Conservation (phyloP, 1,140 invertebrate species). For the fruit fly (Drosophila melanogaster) region DNA sequence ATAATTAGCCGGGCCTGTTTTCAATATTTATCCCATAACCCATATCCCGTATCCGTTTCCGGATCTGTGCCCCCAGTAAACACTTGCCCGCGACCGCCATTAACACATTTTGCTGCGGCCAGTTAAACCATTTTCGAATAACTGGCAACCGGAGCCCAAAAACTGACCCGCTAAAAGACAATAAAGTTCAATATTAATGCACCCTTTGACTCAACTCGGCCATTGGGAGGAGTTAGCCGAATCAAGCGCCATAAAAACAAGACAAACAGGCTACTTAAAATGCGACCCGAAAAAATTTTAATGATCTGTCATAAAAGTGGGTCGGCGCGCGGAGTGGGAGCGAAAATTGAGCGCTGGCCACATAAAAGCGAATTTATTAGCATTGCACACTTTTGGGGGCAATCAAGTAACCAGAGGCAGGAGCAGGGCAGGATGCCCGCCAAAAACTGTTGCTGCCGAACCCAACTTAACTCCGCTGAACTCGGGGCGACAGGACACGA, state of each 20-base stretch:
- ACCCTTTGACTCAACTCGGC: slow-evolving; percentile 67
- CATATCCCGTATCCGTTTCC: slow-evolving; percentile 28
- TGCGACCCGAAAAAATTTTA: slow-evolving; percentile 63
- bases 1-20: slow-evolving; percentile 32
- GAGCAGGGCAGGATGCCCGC: neutral
- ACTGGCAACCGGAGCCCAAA: slow-evolving; percentile 15
- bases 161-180: slow-evolving; percentile 64
- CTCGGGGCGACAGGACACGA: slow-evolving; percentile 41
- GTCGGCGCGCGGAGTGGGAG: neutral
- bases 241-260: slow-evolving; percentile 74
- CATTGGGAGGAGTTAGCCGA: slow-evolving; percentile 35
- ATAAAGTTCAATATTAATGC: slow-evolving; percentile 83
- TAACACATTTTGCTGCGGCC: slow-evolving; percentile 50
- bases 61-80: slow-evolving; percentile 25
- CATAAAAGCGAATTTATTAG: slow-evolving; percentile 80
- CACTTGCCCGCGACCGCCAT: slow-evolving; percentile 35
- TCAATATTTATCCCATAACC: slow-evolving; percentile 31
- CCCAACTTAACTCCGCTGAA: slow-evolving; percentile 40
- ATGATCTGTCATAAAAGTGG: slow-evolving; percentile 80
- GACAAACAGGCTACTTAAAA: slow-evolving; percentile 80
- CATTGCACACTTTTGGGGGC: slow-evolving; percentile 79
- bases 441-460: slow-evolving; percentile 51
- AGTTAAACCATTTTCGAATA: slow-evolving; percentile 6
- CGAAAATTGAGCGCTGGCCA: slow-evolving; percentile 43
- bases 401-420: slow-evolving; percentile 68